A percentile compares a stretch with the other conserved stretches of the same genome.
Conservation (phyloP, 2,888 invertebrate species). For the Melinopterus prodromus region DNA sequence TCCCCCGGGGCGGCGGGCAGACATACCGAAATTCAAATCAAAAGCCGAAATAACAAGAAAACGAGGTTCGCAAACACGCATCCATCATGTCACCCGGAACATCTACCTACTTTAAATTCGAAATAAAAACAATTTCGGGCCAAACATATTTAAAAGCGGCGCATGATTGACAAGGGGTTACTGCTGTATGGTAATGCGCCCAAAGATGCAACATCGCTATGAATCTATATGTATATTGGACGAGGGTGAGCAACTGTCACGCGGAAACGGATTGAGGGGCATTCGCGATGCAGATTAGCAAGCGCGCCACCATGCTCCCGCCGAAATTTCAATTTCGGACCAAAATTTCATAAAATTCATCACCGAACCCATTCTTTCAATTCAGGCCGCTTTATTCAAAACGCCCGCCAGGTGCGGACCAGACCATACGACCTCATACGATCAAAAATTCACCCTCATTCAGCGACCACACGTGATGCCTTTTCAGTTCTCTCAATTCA, state of each 20-base stretch:
- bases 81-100: constrained; percentile 59
- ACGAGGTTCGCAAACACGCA: constrained; percentile 57
- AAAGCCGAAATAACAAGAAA: constrained; percentile 59
- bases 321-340: constrained; percentile 42
- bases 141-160: constrained; percentile 61
- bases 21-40: constrained; percentile 55
- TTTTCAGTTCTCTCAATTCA: too few relatives aligned
- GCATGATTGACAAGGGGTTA: constrained; percentile 60
- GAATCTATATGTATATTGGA: constrained; percentile 57
- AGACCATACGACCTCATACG: too few relatives aligned
- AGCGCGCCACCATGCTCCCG: constrained; percentile 41
- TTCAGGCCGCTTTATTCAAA: too few relatives aligned
- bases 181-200: constrained; percentile 53
- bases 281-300: constrained; percentile 54
- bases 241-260: constrained; percentile 55
- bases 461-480: too few relatives aligned
- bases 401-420: too few relatives aligned
- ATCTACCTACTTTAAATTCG: constrained; percentile 61
- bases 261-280: constrained; percentile 52
- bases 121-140: constrained; percentile 61
- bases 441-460: too few relatives aligned
- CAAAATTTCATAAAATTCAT: constrained; percentile 27
- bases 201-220: constrained; percentile 54
- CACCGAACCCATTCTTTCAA: constrained; percentile 15
- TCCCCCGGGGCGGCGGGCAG: constrained; percentile 31